Percentiles rank a stretch among this genome's conserved stretches.
Conservation (phyloP, 1,140 invertebrate genomes). For the Drosophila varians region DNA sequence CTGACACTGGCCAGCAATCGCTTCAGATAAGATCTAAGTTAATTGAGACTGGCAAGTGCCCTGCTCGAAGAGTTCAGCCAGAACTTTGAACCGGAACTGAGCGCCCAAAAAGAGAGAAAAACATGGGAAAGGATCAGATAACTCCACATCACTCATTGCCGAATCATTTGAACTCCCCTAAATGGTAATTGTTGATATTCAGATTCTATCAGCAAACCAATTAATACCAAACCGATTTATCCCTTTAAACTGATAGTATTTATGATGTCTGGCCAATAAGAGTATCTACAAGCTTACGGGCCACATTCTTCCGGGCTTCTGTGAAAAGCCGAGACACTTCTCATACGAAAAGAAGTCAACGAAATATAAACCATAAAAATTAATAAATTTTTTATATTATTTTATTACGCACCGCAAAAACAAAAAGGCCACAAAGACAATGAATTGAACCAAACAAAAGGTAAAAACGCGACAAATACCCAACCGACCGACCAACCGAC, state of each 20-base stretch:
- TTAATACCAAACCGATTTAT: conserved; percentile 16
- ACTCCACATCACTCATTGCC: conserved; percentile 38
- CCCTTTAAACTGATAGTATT: not conserved
- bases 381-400: conserved; percentile 75
- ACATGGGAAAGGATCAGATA: conserved; percentile 67
- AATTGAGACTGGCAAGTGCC: conserved; percentile 70
- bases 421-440: conserved; percentile 60
- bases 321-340: conserved; percentile 50
- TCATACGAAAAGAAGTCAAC: conserved; percentile 51
- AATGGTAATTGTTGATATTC: conserved; percentile 33
- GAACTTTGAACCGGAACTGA: conserved; percentile 42
- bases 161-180: conserved; percentile 38
- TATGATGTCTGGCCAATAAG: no score
- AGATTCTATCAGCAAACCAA: conserved; percentile 9
- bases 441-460: conserved; percentile 48
- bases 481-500: conserved; percentile 22
- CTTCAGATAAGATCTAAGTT: conserved; percentile 68
- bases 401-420: conserved; percentile 62
- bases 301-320: conserved; percentile 18
- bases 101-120: not conserved
- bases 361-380: conserved; percentile 74
- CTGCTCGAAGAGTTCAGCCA: conserved; percentile 45
- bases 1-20: conserved; percentile 21
- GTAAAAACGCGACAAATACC: conserved; percentile 16
- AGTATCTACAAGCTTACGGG: conserved; percentile 28